These are phyloP conservation scores for Delphinapterus leucas DNA, from an alignment of 2,113 vertebrate genomes.

Conservation along the genomic window DNA sequence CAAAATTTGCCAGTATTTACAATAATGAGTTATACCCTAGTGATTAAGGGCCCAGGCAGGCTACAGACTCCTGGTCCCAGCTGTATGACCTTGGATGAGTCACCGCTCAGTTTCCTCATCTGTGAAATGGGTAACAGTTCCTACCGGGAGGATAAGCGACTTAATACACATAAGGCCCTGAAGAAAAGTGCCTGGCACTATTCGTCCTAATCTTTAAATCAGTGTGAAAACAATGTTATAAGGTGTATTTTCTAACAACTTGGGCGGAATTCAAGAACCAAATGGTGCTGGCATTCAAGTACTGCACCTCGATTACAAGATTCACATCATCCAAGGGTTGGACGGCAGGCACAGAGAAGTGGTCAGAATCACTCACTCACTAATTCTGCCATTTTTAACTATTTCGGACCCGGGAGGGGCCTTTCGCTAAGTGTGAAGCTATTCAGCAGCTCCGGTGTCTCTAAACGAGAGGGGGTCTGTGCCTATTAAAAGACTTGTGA, in stretches of 20 bases:
- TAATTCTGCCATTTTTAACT: conserved; percentile 64
- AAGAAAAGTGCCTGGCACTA: background rate
- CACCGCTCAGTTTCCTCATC: conserved; percentile 37
- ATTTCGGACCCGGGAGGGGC: conserved; percentile 46
- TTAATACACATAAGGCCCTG: background rate
- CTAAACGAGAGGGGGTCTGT: background rate
- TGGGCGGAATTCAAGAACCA: conserved; percentile 56
- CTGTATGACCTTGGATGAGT: conserved; percentile 57
- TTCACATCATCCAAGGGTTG: conserved; percentile 14
- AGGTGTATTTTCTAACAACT: conserved; percentile 17
- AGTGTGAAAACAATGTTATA: background rate
- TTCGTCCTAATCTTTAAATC: background rate
- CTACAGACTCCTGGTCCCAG: background rate
- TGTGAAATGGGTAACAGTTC: conserved; percentile 52
- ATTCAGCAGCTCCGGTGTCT: background rate
- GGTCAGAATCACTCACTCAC: conserved; percentile 17
- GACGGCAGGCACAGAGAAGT: conserved; percentile 57
- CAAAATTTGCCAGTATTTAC: background rate
- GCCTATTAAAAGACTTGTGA: conserved; percentile 35
- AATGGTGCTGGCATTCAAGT: conserved; percentile 50
- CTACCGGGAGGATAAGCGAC: background rate
- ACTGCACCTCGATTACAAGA: conserved; percentile 48
- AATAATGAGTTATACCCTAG: background rate
- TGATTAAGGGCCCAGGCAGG: background rate
- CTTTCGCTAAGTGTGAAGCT: background rate